Percentiles rank a stretch among this genome's conserved stretches.
These are phyloP conservation scores for Sebastes goodei DNA, from an alignment of 2,797 vertebrate species.

Conservation along the genomic window DNA sequence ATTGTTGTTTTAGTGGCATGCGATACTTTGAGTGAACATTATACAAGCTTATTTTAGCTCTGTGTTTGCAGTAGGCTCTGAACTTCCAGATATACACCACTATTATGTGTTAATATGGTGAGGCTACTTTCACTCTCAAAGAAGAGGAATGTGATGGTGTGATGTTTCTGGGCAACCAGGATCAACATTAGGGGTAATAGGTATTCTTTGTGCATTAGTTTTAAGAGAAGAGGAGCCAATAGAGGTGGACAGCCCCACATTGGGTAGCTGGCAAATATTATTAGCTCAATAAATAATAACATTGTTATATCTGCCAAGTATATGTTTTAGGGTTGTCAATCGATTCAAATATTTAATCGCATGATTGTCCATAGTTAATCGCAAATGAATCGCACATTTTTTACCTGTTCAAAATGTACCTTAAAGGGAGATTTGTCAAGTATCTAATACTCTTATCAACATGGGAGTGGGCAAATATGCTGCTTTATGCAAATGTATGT, in stretches of 20 bases:
- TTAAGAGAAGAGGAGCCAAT: background rate
- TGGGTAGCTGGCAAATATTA: background rate
- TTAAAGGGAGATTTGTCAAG: too few species aligned
- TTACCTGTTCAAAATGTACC: too few species aligned
- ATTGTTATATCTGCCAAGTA: background rate
- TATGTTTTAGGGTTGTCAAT: background rate
- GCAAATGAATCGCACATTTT: too few species aligned
- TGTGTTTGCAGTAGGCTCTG: slow-evolving; percentile 22
- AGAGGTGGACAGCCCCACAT: background rate
- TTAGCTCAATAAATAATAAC: background rate
- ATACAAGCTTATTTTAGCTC: slow-evolving; percentile 64
- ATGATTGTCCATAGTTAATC: too few species aligned
- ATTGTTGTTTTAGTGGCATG: slow-evolving; percentile 58
- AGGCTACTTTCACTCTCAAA: slow-evolving; percentile 8
- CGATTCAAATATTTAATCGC: too few species aligned
- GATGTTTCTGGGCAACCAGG: slow-evolving; percentile 20
- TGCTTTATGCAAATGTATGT: too few species aligned
- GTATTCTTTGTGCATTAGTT: background rate
- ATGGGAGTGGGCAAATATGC: too few species aligned
- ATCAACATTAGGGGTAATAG: background rate
- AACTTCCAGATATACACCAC: slow-evolving; percentile 16
- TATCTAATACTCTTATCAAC: too few species aligned
- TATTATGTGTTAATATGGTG: slow-evolving; percentile 14
- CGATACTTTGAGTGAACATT: slow-evolving; percentile 53
- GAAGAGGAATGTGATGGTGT: slow-evolving; percentile 37